These are phyloP conservation scores for Coptodon bakossiorum DNA, from an alignment of 2,113 vertebrate genomes.

Conservation along the genomic window DNA sequence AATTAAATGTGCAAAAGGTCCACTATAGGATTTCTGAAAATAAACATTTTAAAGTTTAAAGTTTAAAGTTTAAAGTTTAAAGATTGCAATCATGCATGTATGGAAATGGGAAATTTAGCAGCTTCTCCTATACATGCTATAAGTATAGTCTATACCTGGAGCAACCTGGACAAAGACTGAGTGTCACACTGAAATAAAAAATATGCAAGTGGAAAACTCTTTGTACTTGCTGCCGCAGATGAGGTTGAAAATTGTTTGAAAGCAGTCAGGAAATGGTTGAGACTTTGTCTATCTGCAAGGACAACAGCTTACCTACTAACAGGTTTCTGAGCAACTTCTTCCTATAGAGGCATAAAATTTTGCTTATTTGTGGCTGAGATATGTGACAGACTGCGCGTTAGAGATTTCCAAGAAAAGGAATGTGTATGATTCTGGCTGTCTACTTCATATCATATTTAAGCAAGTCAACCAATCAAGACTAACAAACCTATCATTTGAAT, in stretches of 20 bases:
- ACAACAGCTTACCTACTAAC: neutral
- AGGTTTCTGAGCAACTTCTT: neutral
- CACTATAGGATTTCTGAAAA: neutral
- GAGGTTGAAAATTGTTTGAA: neutral
- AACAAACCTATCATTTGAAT: neutral
- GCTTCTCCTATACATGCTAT: neutral
- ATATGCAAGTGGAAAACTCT: neutral
- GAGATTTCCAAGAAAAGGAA: neutral
- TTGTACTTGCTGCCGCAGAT: neutral
- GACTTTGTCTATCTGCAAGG: neutral
- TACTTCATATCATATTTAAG: neutral
- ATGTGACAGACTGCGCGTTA: neutral
- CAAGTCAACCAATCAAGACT: neutral
- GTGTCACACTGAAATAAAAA: neutral
- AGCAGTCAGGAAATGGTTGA: neutral
- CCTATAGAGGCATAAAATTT: neutral
- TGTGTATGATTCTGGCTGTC: neutral
- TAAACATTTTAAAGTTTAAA: neutral
- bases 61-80: too few species aligned
- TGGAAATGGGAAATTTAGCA: neutral
- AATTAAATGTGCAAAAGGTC: neutral
- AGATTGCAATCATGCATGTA: fast-evolving
- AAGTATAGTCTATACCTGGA: neutral
- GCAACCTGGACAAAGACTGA: neutral
- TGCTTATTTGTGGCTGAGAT: neutral